These are phyloP conservation scores for Muscicapa striata DNA, from an alignment of 2,797 vertebrate genomes.

Conservation along the genomic window DNA sequence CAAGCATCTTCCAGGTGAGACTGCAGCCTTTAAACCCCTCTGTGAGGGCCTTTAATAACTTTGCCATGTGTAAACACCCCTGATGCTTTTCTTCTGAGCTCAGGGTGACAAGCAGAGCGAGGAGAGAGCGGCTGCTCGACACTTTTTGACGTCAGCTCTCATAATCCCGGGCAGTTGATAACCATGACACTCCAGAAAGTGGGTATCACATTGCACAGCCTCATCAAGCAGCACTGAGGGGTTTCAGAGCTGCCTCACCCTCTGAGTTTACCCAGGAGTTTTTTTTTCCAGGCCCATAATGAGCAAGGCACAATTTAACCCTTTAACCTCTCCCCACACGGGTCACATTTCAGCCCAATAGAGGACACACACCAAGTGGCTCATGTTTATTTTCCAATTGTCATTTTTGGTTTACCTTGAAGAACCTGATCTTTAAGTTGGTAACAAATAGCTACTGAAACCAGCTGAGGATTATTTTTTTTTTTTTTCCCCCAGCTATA, in stretches of 20 bases:
- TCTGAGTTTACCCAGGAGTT: constrained; percentile 9
- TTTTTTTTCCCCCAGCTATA: not conserved
- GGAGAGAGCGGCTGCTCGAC: not conserved
- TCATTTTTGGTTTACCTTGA: constrained; percentile 65
- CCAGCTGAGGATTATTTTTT: not conserved
- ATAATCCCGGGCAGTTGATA: constrained; percentile 25
- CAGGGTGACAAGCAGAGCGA: constrained; percentile 21
- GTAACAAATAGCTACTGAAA: constrained; percentile 64
- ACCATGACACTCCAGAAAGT: constrained; percentile 37
- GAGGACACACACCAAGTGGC: constrained; percentile 46
- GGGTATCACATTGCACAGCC: not conserved
- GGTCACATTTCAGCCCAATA: constrained; percentile 51
- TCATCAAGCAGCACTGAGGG: not conserved
- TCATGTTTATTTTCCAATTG: constrained; percentile 61
- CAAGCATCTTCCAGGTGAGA: constrained; percentile 31
- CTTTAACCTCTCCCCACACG: constrained; percentile 28
- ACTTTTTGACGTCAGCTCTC: constrained; percentile 54
- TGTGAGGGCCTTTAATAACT: constrained; percentile 30
- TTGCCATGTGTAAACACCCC: constrained; percentile 49
- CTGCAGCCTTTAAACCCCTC: constrained; percentile 12
- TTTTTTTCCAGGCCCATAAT: not conserved
- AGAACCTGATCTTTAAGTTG: constrained; percentile 58
- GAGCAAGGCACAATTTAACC: constrained; percentile 48
- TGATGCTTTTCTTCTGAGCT: constrained; percentile 60
- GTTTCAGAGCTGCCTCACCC: not conserved